Percentiles rank a stretch among this genome's conserved stretches.
These are phyloP conservation scores for Nycticebus coucang DNA, from an alignment of 2,113 vertebrate species.

Conservation along the genomic window DNA sequence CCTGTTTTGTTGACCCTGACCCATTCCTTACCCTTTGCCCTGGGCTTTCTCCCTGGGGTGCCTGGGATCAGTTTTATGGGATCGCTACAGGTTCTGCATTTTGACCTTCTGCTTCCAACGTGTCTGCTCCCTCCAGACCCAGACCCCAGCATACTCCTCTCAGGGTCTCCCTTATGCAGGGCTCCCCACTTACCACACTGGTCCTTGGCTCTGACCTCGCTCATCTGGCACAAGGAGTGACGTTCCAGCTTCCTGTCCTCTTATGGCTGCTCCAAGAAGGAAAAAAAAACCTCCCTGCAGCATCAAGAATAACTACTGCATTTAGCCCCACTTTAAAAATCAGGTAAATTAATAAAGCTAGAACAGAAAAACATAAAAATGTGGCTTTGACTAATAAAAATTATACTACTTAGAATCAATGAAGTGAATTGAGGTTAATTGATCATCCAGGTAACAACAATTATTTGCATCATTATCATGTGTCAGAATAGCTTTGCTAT, in stretches of 20 bases:
- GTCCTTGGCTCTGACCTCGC: neutral
- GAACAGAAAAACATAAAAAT: constrained; percentile 11
- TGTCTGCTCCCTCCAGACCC: neutral
- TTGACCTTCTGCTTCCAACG: neutral
- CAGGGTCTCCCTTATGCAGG: rapidly evolving
- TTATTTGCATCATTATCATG: constrained; percentile 34
- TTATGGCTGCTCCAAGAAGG: neutral
- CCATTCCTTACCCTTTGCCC: neutral
- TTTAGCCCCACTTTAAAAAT: neutral
- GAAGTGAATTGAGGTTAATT: constrained; percentile 28
- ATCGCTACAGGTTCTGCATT: neutral
- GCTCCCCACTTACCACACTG: neutral
- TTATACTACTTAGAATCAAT: neutral
- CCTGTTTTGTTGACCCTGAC: neutral
- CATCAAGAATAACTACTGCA: neutral
- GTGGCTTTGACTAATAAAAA: constrained; percentile 40
- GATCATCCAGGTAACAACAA: constrained; percentile 54
- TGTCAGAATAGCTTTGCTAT: constrained; percentile 6
- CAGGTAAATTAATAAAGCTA: constrained; percentile 14
- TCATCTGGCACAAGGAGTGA: neutral
- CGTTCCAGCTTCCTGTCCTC: neutral
- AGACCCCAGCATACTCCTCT: neutral
- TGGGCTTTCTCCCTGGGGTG: neutral
- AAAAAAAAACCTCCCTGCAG: neutral
- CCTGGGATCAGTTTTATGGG: neutral